phyloP scores from a whole-genome alignment of 1,140 invertebrate species.

The Bombus affinis region DNA sequence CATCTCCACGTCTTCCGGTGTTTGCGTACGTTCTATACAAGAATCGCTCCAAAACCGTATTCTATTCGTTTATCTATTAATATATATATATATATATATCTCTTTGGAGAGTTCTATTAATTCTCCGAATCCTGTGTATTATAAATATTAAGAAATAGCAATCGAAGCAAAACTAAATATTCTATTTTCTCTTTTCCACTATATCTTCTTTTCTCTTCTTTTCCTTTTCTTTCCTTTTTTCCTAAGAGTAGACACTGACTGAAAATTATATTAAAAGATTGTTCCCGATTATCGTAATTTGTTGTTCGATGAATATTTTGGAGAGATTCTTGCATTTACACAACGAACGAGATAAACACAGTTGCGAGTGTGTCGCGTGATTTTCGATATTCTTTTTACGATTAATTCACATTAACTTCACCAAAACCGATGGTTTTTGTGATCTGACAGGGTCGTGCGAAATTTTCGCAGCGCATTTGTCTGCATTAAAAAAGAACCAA shows the following conservation, averaged over 20 bases:
- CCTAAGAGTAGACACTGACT: not conserved
- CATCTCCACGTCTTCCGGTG: constrained; percentile 19
- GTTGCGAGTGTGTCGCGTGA: not conserved
- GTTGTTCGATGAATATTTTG: not conserved
- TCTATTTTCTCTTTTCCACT: not conserved
- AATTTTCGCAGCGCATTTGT: not conserved
- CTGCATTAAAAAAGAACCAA: not conserved
- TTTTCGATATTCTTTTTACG: not conserved
- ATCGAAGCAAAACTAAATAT: not conserved
- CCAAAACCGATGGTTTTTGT: not conserved
- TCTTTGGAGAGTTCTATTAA: not conserved
- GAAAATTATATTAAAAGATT: constrained; percentile 5
- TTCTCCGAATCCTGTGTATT: not conserved
- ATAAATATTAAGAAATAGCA: not conserved
- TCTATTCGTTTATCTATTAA: not conserved
- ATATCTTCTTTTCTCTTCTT: not conserved
- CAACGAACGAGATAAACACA: constrained; percentile 12
- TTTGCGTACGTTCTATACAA: not conserved
- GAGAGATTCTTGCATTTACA: not conserved
- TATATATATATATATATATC: not conserved
- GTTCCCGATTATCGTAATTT: not conserved
- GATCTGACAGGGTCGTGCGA: constrained; percentile 14
- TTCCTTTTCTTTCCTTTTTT: too few relatives aligned
- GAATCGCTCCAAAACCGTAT: constrained; percentile 5
- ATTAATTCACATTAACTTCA: constrained; percentile 6